Evolutionary conservation across 1,140 invertebrate genomes (phyloP).

Genomic region (Zophobas morio): DNA sequence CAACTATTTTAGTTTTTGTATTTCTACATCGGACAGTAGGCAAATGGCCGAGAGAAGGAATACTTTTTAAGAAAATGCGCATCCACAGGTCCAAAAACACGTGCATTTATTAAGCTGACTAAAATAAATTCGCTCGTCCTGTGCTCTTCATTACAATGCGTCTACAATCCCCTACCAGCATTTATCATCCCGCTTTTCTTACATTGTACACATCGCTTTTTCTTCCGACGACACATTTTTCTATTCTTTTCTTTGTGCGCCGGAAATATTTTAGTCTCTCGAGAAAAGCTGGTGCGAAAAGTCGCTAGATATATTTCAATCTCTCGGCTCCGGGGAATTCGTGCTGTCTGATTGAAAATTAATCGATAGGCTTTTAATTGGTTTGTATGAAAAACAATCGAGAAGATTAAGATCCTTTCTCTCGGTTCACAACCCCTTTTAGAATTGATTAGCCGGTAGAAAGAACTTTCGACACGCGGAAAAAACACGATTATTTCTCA

Average conservation of each 20-base stretch:
- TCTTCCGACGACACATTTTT: constrained; percentile 59
- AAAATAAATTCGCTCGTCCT: constrained; percentile 58
- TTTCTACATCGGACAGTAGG: no score
- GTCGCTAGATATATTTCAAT: constrained; percentile 54
- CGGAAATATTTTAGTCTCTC: constrained; percentile 56
- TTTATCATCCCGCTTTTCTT: constrained; percentile 60
- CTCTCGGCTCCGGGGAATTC: constrained; percentile 39
- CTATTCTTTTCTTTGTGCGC: constrained; percentile 55
- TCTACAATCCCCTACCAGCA: constrained; percentile 54
- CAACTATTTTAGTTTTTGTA: no score
- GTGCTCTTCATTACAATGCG: constrained; percentile 60
- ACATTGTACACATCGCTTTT: constrained; percentile 60
- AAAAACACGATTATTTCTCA: constrained; percentile 22
- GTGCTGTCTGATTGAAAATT: constrained; percentile 53
- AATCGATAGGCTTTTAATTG: constrained; percentile 50
- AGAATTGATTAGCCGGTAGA: constrained; percentile 19
- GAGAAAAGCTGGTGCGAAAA: constrained; percentile 53
- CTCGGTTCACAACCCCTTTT: constrained; percentile 17
- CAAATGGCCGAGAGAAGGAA: neutral
- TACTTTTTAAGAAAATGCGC: constrained; percentile 9
- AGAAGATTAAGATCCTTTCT: constrained; percentile 41
- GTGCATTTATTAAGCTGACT: constrained; percentile 57
- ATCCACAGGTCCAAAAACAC: constrained; percentile 49
- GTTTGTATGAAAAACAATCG: constrained; percentile 50
- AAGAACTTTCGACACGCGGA: neutral